A percentile compares a stretch with the other conserved stretches of the same genome.
These are phyloP conservation scores for Odontomyia ornata DNA, from an alignment of 2,888 invertebrate species.

Conservation along the genomic window DNA sequence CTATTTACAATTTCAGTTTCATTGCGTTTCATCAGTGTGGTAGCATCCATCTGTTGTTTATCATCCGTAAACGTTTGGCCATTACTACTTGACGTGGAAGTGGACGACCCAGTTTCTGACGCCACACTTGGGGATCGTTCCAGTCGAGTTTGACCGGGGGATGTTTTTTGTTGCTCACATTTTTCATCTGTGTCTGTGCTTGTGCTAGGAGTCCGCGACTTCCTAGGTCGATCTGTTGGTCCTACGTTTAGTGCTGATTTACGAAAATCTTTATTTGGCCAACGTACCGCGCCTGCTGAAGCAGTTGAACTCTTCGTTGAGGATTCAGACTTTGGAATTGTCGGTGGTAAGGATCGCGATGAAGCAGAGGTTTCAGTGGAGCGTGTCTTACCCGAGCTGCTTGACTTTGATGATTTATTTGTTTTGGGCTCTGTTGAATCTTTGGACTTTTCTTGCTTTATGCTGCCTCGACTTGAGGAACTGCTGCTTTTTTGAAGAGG, in stretches of 20 bases:
- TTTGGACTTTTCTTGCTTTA: slow-evolving; percentile 31
- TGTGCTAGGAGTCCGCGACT: slow-evolving; percentile 63
- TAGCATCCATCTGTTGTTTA: slow-evolving; percentile 52
- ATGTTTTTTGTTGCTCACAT: slow-evolving; percentile 19
- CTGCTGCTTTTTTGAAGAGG: slow-evolving; percentile 48
- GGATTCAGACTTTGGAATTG: slow-evolving; percentile 60
- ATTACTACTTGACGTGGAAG: slow-evolving; percentile 45
- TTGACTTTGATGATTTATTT: slow-evolving; percentile 53
- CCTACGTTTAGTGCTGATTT: slow-evolving; percentile 78
- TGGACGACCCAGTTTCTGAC: slow-evolving; percentile 64
- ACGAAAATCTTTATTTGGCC: slow-evolving; percentile 76
- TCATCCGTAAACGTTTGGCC: slow-evolving; percentile 63
- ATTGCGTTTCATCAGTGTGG: slow-evolving; percentile 59
- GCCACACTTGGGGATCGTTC: too few species aligned
- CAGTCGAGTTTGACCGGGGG: too few species aligned
- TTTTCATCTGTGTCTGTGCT: slow-evolving; percentile 60
- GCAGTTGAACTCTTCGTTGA: slow-evolving; percentile 57
- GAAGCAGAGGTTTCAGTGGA: slow-evolving; percentile 51
- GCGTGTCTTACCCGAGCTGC: slow-evolving; percentile 53
- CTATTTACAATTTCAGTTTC: slow-evolving; percentile 51
- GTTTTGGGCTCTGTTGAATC: slow-evolving; percentile 39
- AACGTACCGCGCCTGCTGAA: slow-evolving; percentile 64
- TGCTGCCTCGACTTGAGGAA: slow-evolving; percentile 26
- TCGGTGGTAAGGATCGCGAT: slow-evolving; percentile 54
- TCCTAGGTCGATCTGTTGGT: slow-evolving; percentile 62